Evolutionary conservation across 2,888 invertebrate genomes (phyloP).

Genomic region (Cosmorhoe ocellata): DNA sequence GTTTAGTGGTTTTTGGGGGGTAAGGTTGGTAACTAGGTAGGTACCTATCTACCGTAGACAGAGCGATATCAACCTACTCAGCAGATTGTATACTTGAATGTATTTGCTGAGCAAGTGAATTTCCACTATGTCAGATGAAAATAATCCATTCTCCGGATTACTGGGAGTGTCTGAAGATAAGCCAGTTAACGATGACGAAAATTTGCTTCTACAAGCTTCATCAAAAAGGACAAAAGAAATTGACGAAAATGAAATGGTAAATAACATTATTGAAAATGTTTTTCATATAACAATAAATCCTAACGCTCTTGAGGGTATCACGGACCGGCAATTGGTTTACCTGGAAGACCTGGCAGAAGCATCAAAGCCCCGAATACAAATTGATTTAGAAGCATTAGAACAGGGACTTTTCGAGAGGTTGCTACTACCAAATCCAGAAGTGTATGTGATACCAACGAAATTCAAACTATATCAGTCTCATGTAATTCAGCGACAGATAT

Average conservation of each 20-base stretch:
- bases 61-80: too few relatives aligned
- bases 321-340: slow-evolving; percentile 81
- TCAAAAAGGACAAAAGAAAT: slow-evolving; percentile 49
- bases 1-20: too few relatives aligned
- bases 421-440: slow-evolving; percentile 80
- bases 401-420: slow-evolving; percentile 91
- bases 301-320: slow-evolving; percentile 55
- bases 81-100: too few relatives aligned
- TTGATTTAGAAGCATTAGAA: slow-evolving; percentile 86
- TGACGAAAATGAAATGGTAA: slow-evolving; percentile 63
- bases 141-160: slow-evolving; percentile 73
- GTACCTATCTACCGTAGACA: too few relatives aligned
- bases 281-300: slow-evolving; percentile 87
- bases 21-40: too few relatives aligned
- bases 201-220: slow-evolving; percentile 41
- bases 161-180: slow-evolving; percentile 60
- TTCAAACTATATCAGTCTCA: slow-evolving; percentile 64
- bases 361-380: slow-evolving; percentile 67
- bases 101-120: slow-evolving; percentile 18
- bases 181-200: slow-evolving; percentile 45
- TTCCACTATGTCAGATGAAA: slow-evolving; percentile 64
- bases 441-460: slow-evolving; percentile 74
- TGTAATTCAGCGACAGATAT: slow-evolving; percentile 83
- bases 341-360: slow-evolving; percentile 84
- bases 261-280: slow-evolving; percentile 85